phyloP scores from a whole-genome alignment of 92 coral and sea anemone genomes.

The Scolanthus callimorphus region DNA sequence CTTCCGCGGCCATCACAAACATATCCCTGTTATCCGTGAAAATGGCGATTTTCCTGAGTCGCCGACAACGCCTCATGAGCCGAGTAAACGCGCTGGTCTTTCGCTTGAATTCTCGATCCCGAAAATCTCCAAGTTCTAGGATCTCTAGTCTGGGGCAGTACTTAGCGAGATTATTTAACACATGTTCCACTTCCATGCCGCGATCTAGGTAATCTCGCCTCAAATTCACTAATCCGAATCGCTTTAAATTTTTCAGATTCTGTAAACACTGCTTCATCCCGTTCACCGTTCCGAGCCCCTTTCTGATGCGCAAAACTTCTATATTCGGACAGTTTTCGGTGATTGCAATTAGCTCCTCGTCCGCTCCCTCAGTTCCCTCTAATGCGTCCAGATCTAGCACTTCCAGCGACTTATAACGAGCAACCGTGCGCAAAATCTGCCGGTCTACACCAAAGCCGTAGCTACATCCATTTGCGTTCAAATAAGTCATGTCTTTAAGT shows the following conservation, averaged over 20 bases:
- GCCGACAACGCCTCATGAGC: constrained; percentile 42
- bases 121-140: constrained; percentile 51
- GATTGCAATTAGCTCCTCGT: constrained; percentile 32
- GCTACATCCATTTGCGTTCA: constrained; percentile 47
- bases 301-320: constrained; percentile 34
- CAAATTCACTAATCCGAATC: constrained; percentile 52
- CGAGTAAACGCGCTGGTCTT: constrained; percentile 54
- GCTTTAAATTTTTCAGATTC: constrained; percentile 40
- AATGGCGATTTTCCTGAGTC: constrained; percentile 46
- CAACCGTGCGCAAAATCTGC: constrained; percentile 16
- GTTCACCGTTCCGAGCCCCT: constrained; percentile 27
- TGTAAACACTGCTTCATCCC: constrained; percentile 53
- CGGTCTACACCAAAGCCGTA: constrained; percentile 28
- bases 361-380: constrained; percentile 27
- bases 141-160: constrained; percentile 59
- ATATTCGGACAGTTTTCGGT: constrained; percentile 24
- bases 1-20: constrained; percentile 77
- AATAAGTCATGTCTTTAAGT: constrained; percentile 26
- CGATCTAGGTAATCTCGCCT: constrained; percentile 29
- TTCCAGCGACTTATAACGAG: constrained; percentile 31
- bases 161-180: constrained; percentile 41
- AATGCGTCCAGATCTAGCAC: constrained; percentile 45
- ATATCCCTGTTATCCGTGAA: constrained; percentile 58
- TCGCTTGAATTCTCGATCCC: constrained; percentile 46
- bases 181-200: constrained; percentile 57